A percentile compares a stretch with the other conserved stretches of the same genome.
Conservation (phyloP, 2,888 invertebrate genomes). For the Cotesia congregata region DNA sequence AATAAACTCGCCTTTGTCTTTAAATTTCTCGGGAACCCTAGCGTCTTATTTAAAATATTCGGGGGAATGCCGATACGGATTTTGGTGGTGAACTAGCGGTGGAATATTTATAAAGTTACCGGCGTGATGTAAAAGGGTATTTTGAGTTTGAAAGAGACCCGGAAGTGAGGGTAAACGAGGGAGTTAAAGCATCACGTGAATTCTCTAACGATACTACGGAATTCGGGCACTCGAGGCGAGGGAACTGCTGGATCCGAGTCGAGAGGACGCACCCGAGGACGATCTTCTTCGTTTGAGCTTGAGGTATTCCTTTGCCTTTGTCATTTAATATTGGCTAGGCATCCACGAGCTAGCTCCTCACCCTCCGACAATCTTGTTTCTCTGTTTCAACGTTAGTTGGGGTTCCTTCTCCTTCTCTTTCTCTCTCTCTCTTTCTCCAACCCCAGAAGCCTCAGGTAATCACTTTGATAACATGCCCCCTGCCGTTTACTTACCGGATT, state of each 20-base stretch:
- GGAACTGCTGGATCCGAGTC: background rate
- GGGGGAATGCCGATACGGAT: constrained; percentile 67
- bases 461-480: constrained; percentile 66
- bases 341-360: constrained; percentile 51
- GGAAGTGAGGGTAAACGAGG: background rate
- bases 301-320: constrained; percentile 71
- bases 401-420: constrained; percentile 3
- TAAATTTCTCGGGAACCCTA: background rate
- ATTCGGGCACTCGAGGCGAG: background rate
- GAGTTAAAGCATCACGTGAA: background rate
- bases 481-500: constrained; percentile 56
- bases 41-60: constrained; percentile 67
- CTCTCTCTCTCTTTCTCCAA: background rate
- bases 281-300: constrained; percentile 32
- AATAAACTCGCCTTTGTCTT: background rate
- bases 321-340: constrained; percentile 70
- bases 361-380: background rate
- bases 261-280: constrained; percentile 15
- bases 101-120: constrained; percentile 56
- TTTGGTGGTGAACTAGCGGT: constrained; percentile 53
- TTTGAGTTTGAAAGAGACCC: constrained; percentile 19
- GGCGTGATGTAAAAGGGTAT: constrained; percentile 55
- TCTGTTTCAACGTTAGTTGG: background rate
- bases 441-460: constrained; percentile 67
- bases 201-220: constrained; percentile 1